These are phyloP conservation scores for Malthinus seriepunctatus DNA, from an alignment of 2,888 invertebrate genomes.

Conservation along the genomic window DNA sequence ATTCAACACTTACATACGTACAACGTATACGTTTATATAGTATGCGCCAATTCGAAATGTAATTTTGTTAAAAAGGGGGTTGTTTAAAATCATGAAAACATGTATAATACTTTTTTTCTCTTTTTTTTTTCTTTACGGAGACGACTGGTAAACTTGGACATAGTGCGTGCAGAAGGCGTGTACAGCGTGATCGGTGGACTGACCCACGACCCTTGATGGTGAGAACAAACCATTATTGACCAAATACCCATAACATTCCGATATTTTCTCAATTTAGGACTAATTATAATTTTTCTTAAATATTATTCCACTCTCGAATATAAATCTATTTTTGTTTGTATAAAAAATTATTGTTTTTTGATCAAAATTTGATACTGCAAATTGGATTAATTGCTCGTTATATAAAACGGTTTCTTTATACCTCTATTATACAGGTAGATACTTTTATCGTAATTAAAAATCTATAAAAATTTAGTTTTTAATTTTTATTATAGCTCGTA, in stretches of 20 bases:
- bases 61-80: constrained; percentile 4
- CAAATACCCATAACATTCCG: constrained; percentile 28
- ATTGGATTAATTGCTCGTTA: too few relatives aligned
- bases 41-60: too few relatives aligned
- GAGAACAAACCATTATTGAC: constrained; percentile 37
- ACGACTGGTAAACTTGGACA: constrained; percentile 26
- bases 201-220: constrained; percentile 43
- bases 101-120: neutral
- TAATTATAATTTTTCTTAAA: constrained; percentile 13
- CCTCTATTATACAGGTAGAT: too few relatives aligned
- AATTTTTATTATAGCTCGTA: too few relatives aligned
- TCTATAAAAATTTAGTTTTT: too few relatives aligned
- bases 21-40: neutral
- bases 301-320: too few relatives aligned
- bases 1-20: neutral
- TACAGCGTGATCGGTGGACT: constrained; percentile 42
- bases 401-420: too few relatives aligned
- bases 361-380: too few relatives aligned
- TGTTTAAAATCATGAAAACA: constrained; percentile 10
- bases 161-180: constrained; percentile 46
- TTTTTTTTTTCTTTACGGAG: constrained; percentile 16
- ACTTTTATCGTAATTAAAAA: too few relatives aligned
- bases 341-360: too few relatives aligned
- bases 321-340: too few relatives aligned
- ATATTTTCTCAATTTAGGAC: constrained; percentile 16